Evolutionary conservation across 92 coral and sea anemone species (phyloP).

Genomic region (Phenganax marumi): DNA sequence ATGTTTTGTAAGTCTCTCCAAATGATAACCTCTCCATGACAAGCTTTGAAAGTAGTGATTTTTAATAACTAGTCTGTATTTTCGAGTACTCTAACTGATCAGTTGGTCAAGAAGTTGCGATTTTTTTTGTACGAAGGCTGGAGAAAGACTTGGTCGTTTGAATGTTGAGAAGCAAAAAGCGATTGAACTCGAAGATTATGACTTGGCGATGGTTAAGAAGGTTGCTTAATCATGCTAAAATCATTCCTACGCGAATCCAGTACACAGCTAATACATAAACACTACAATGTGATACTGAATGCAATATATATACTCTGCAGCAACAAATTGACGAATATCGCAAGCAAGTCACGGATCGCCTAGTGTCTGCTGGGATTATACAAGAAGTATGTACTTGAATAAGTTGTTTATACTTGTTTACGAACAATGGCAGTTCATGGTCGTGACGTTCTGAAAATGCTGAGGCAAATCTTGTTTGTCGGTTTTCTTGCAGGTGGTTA

Average conservation of each 20-base stretch:
- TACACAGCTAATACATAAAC: background rate
- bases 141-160: conserved; percentile 90
- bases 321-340: conserved; percentile 89
- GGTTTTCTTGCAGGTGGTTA: background rate
- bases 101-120: background rate
- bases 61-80: too few species aligned
- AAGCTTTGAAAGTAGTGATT: too few species aligned
- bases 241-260: background rate
- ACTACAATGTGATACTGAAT: too few species aligned
- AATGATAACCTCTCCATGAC: too few species aligned
- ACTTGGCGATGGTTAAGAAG: conserved; percentile 86
- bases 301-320: conserved; percentile 44
- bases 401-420: background rate
- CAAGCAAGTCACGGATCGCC: conserved; percentile 79
- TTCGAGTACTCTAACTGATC: background rate
- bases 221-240: conserved; percentile 33
- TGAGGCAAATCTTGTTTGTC: background rate
- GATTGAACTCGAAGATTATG: conserved; percentile 89
- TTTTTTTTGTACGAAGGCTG: conserved; percentile 54
- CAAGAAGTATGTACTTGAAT: background rate
- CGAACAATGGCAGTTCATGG: background rate
- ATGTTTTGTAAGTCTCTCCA: too few species aligned
- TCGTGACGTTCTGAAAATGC: background rate
- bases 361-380: conserved; percentile 67
- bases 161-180: conserved; percentile 95